Conservation (phyloP, 1,140 invertebrate species). For the Formica exsecta region DNA sequence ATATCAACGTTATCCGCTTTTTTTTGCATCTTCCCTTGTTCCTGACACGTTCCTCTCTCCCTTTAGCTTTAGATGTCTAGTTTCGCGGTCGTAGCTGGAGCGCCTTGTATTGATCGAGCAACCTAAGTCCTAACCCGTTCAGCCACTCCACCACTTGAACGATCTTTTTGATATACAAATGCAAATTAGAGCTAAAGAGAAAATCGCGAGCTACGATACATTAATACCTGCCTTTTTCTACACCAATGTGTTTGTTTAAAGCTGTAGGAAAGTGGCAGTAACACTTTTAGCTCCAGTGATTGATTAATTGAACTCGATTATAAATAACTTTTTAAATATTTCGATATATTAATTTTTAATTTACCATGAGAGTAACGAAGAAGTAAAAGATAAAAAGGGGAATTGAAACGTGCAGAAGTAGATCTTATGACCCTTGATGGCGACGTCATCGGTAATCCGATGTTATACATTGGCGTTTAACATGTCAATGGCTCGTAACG, state of each 20-base stretch:
- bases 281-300: background rate
- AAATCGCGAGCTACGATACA: too few species aligned
- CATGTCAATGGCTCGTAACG: constrained; percentile 30
- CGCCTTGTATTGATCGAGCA: constrained; percentile 55
- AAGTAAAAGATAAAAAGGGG: background rate
- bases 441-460: constrained; percentile 14
- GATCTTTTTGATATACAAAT: constrained; percentile 22
- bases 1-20: background rate
- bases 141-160: constrained; percentile 1
- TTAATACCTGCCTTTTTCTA: background rate
- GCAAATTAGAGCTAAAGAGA: background rate
- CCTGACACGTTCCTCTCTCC: background rate
- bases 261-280: background rate
- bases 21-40: background rate
- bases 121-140: constrained; percentile 56
- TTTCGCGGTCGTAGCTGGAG: constrained; percentile 38
- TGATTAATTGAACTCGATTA: background rate
- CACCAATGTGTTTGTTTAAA: background rate
- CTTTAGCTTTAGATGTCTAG: constrained; percentile 5
- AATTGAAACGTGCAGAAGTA: background rate
- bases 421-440: background rate
- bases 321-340: background rate
- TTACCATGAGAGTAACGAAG: background rate
- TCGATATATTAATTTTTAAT: background rate
- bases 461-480: constrained; percentile 22